Percentiles rank a stretch among this genome's conserved stretches.
Conservation (phyloP, 2,113 vertebrate genomes). For the Laticauda colubrina region DNA sequence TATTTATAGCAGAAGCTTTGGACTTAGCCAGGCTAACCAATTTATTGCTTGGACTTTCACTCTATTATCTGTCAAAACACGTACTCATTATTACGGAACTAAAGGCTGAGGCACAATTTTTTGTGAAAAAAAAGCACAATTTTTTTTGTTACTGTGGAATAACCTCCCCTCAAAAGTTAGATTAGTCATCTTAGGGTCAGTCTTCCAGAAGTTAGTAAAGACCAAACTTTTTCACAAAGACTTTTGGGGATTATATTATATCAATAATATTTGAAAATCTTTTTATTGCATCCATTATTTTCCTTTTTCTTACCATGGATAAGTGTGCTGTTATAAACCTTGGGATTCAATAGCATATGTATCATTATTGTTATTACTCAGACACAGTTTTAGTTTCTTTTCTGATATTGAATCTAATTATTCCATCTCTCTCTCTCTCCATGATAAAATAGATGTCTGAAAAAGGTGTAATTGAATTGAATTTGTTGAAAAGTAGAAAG, state of each 20-base stretch:
- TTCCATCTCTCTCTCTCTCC: not conserved
- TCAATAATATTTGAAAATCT: not conserved
- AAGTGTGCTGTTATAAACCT: not conserved
- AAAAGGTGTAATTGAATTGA: not conserved
- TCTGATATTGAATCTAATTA: not conserved
- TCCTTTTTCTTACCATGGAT: not conserved
- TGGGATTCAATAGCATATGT: not conserved
- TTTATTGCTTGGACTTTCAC: not conserved
- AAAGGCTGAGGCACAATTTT: not conserved
- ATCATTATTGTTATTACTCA: not conserved
- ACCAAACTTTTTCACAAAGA: not conserved
- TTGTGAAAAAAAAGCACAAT: not conserved
- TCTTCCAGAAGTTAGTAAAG: not conserved
- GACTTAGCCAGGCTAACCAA: not conserved
- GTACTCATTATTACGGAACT: not conserved
- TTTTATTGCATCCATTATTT: not conserved
- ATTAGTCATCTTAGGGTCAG: not conserved
- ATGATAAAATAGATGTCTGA: not conserved
- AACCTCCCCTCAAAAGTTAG: not conserved
- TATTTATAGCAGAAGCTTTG: not conserved
- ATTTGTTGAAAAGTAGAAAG: not conserved
- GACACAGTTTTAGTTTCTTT: not conserved
- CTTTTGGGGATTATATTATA: not conserved
- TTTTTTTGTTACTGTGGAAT: not conserved
- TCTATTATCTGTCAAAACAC: not conserved